Conservation (phyloP, 2,797 vertebrate species). For the Pygocentrus nattereri region DNA sequence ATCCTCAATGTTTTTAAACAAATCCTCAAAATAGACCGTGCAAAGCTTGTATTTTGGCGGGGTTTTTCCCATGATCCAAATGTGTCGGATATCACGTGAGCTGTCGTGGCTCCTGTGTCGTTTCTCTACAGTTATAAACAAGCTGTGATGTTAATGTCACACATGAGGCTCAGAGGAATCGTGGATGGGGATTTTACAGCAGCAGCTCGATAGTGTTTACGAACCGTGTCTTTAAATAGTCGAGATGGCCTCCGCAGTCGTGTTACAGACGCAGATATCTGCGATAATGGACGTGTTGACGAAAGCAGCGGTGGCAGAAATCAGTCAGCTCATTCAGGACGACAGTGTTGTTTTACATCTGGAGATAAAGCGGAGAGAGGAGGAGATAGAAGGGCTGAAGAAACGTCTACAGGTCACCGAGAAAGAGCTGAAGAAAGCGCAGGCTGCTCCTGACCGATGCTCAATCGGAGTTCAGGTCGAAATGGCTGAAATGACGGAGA, state of each 20-base stretch:
- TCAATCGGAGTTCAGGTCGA: constrained; percentile 53
- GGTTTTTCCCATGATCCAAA: background rate
- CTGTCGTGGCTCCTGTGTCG: background rate
- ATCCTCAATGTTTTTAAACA: too few relatives aligned
- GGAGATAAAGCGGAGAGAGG: constrained; percentile 71
- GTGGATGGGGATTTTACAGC: background rate
- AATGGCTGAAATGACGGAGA: constrained; percentile 30
- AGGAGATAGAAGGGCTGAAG: constrained; percentile 73
- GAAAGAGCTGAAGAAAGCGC: constrained; percentile 68
- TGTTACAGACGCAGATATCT: constrained; percentile 69
- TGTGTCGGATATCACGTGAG: constrained; percentile 9
- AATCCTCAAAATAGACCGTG: background rate
- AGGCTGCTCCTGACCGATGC: constrained; percentile 40
- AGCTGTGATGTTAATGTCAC: background rate
- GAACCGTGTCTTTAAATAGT: background rate
- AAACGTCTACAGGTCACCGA: constrained; percentile 69
- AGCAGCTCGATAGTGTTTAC: background rate
- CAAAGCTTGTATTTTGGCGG: constrained; percentile 23
- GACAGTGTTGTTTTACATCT: constrained; percentile 67
- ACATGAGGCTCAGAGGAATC: background rate
- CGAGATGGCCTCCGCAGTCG: constrained; percentile 28
- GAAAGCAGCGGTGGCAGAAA: constrained; percentile 78
- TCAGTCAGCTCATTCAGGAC: constrained; percentile 76
- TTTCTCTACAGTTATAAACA: background rate
- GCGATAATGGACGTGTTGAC: constrained; percentile 77